Evolutionary conservation across 2,113 vertebrate genomes (phyloP).

Genomic region (Hucho hucho): DNA sequence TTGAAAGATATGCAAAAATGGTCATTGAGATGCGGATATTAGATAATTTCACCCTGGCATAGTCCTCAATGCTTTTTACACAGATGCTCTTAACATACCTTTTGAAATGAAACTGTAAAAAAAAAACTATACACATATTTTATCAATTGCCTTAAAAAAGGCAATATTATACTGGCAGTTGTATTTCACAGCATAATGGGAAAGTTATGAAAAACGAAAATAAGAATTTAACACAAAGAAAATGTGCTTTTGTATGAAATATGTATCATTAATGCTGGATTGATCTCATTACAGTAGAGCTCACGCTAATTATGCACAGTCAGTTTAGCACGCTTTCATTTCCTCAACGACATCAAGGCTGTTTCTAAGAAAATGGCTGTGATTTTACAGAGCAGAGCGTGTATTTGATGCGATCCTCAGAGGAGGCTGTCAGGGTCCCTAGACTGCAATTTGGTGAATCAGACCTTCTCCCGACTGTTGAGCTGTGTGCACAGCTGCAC

Average conservation of each 20-base stretch:
- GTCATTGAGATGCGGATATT: neutral
- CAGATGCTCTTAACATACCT: neutral
- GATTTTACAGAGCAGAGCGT: neutral
- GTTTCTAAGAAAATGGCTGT: slow-evolving; percentile 2
- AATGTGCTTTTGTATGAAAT: too few species aligned
- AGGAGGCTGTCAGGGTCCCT: neutral
- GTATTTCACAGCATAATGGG: too few species aligned
- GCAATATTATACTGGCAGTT: too few species aligned
- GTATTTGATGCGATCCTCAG: neutral
- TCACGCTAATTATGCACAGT: neutral
- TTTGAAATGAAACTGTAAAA: neutral
- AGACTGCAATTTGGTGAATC: slow-evolving; percentile 1
- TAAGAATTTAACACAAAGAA: too few species aligned
- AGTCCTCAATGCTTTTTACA: neutral
- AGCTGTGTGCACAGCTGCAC: slow-evolving; percentile 1
- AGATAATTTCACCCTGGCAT: neutral
- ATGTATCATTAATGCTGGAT: neutral
- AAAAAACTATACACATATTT: too few species aligned
- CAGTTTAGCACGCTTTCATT: neutral
- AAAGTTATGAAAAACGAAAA: too few species aligned
- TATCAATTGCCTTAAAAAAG: neutral
- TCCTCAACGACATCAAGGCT: neutral
- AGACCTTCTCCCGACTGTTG: neutral
- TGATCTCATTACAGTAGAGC: neutral
- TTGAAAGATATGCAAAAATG: neutral